Percentiles rank a stretch among this genome's conserved stretches.
Evolutionary conservation across 2,888 invertebrate genomes (phyloP).

Genomic region (Malachius bipustulatus): DNA sequence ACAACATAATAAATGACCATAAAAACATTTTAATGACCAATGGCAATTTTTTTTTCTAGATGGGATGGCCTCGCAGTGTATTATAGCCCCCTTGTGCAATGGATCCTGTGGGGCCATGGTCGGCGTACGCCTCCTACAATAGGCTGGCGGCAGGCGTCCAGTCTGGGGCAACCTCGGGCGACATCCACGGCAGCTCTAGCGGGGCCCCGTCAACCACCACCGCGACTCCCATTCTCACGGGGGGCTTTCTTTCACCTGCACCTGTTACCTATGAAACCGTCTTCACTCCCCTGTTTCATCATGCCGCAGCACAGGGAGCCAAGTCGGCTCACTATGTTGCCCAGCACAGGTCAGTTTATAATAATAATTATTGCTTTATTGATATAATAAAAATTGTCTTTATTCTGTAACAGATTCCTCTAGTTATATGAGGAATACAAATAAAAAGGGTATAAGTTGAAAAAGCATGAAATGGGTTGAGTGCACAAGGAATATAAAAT

Average conservation of each 20-base stretch:
- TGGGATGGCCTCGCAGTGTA: constrained; percentile 34
- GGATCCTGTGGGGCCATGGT: constrained; percentile 88
- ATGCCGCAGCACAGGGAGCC: constrained; percentile 48
- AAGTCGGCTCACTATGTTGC: constrained; percentile 42
- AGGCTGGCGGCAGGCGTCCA: constrained; percentile 61
- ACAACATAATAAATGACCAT: too few species aligned
- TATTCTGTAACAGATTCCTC: too few species aligned
- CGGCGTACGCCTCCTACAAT: constrained; percentile 72
- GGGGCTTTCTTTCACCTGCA: constrained; percentile 61
- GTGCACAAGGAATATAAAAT: too few species aligned
- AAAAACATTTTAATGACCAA: too few species aligned
- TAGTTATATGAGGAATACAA: too few species aligned
- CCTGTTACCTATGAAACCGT: constrained; percentile 71
- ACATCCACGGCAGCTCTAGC: constrained; percentile 50
- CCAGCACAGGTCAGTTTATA: constrained; percentile 30
- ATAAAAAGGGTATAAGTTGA: too few species aligned
- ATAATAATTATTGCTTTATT: too few species aligned
- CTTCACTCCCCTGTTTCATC: constrained; percentile 72
- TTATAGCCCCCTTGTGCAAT: constrained; percentile 37
- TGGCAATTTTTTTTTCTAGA: constrained; percentile 31
- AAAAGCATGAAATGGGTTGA: too few species aligned
- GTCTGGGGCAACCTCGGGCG: constrained; percentile 53
- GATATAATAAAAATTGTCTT: too few species aligned
- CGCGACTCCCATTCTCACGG: constrained; percentile 54
- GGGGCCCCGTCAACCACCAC: constrained; percentile 50